These are phyloP conservation scores for Callorhinus ursinus DNA, from an alignment of 2,113 vertebrate genomes.

Conservation along the genomic window DNA sequence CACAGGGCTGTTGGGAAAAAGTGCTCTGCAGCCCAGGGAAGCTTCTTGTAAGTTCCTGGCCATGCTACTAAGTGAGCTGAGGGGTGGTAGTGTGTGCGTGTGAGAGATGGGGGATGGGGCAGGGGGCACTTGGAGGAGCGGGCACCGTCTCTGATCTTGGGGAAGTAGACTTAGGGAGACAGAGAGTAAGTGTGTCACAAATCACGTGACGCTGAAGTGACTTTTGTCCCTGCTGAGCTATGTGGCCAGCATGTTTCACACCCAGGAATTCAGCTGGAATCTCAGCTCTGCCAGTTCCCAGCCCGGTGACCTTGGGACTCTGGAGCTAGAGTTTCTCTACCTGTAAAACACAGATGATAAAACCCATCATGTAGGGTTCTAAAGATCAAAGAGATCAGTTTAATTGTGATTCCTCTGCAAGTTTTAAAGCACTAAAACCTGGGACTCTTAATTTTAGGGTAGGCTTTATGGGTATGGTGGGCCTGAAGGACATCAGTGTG, in stretches of 20 bases:
- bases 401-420: background rate
- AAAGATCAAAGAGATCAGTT: background rate
- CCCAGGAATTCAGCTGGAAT: background rate
- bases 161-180: background rate
- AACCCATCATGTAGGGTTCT: background rate
- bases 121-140: background rate
- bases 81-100: too few relatives aligned
- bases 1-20: constrained; percentile 19
- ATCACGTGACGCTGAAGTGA: background rate
- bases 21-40: background rate
- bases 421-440: background rate
- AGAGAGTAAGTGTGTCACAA: background rate
- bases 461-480: background rate
- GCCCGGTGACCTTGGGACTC: constrained; percentile 49
- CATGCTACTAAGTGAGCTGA: background rate
- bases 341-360: constrained; percentile 57
- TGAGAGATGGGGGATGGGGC: background rate
- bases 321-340: background rate
- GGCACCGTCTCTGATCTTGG: background rate
- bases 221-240: background rate
- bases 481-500: too few relatives aligned
- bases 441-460: background rate
- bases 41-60: background rate
- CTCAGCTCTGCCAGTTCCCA: background rate
- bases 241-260: background rate